phyloP scores from a whole-genome alignment of 1,140 invertebrate species.

The Sminthurinus signatus region DNA sequence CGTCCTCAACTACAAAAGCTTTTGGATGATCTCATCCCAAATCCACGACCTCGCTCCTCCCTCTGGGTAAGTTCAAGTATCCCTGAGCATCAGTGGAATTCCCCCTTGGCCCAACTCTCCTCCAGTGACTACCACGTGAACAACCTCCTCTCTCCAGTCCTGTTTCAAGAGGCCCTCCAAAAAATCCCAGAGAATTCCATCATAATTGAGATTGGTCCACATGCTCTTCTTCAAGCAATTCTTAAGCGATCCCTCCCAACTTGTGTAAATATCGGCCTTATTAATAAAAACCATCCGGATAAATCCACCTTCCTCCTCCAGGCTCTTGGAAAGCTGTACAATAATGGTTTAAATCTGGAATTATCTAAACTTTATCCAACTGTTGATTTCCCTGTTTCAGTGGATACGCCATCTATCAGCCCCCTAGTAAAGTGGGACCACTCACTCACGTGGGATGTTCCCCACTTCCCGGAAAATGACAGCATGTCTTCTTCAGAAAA shows the following conservation, averaged over 20 bases:
- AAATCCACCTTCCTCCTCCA: constrained; percentile 64
- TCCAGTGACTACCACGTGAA: constrained; percentile 94
- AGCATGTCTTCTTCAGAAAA: too few relatives aligned
- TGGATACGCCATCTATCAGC: constrained; percentile 79
- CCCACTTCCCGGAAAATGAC: too few relatives aligned
- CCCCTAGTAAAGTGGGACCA: constrained; percentile 89
- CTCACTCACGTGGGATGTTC: constrained; percentile 66
- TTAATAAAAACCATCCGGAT: constrained; percentile 62
- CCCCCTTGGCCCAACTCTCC: constrained; percentile 68
- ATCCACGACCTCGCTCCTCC: constrained; percentile 66
- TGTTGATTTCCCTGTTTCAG: constrained; percentile 77
- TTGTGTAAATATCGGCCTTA: constrained; percentile 62
- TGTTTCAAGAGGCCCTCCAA: constrained; percentile 60
- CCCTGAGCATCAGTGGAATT: constrained; percentile 72
- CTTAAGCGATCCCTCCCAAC: constrained; percentile 64
- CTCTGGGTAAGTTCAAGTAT: constrained; percentile 91
- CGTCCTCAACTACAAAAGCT: constrained; percentile 68
- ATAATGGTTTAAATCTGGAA: constrained; percentile 67
- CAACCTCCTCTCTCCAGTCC: constrained; percentile 76
- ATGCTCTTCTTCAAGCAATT: constrained; percentile 80
- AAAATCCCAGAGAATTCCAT: constrained; percentile 82
- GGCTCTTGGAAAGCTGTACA: constrained; percentile 75
- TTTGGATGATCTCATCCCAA: constrained; percentile 49
- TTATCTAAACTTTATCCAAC: constrained; percentile 64
- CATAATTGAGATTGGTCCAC: constrained; percentile 86